phyloP scores from a whole-genome alignment of 2,888 invertebrate genomes.

The Sarcophaga subvicina region DNA sequence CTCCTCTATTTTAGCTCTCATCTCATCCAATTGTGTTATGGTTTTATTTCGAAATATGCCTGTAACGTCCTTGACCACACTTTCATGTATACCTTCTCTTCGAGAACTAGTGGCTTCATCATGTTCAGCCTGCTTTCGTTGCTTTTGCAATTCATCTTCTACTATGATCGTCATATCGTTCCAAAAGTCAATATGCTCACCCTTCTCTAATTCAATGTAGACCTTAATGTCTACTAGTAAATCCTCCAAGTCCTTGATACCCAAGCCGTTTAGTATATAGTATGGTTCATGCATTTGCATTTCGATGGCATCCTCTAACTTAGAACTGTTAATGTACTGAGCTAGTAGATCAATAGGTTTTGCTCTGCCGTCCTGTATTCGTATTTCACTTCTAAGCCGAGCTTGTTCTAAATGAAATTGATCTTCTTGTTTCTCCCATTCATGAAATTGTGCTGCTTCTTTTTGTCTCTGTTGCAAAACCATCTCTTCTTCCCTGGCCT shows the following conservation, averaged over 20 bases:
- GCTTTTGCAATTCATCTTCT: constrained; percentile 94
- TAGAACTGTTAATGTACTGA: constrained; percentile 96
- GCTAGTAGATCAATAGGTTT: constrained; percentile 99
- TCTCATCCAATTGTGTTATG: constrained; percentile 90
- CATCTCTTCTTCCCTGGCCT: constrained; percentile 91
- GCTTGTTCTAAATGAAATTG: constrained; percentile 99
- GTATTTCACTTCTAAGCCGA: constrained; percentile 93
- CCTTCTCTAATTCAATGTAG: constrained; percentile 95
- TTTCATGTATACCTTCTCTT: constrained; percentile 89
- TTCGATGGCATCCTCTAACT: constrained; percentile 95
- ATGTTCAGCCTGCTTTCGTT: constrained; percentile 88
- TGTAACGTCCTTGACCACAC: constrained; percentile 95
- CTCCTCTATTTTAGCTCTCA: constrained; percentile 92
- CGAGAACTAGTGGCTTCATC: constrained; percentile 83
- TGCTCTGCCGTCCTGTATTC: constrained; percentile 97
- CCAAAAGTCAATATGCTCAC: constrained; percentile 96
- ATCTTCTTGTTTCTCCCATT: constrained; percentile 98
- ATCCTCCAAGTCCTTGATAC: constrained; percentile 96
- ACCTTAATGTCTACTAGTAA: constrained; percentile 97
- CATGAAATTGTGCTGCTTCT: constrained; percentile 94
- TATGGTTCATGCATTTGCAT: constrained; percentile 99
- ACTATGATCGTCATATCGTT: constrained; percentile 97
- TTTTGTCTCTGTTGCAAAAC: constrained; percentile 93
- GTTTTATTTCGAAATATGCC: constrained; percentile 96
- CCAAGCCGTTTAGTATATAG: constrained; percentile 95